Conservation (phyloP, 2,888 invertebrate species). For the Nemapogon koenigi region DNA sequence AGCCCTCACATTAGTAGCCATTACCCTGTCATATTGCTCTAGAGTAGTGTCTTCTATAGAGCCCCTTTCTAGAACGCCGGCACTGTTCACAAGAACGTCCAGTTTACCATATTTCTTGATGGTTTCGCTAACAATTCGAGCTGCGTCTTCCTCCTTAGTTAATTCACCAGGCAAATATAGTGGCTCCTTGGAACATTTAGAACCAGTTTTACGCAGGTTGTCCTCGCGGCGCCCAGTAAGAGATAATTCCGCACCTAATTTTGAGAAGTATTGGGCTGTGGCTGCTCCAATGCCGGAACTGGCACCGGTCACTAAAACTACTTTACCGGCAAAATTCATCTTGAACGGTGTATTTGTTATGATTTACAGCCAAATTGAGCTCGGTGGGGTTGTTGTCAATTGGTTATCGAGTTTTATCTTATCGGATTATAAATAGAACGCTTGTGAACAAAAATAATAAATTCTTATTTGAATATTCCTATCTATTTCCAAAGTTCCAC, state of each 20-base stretch:
- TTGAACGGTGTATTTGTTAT: too few species aligned
- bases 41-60: slow-evolving; percentile 84
- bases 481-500: too few species aligned
- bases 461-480: too few species aligned
- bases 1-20: slow-evolving; percentile 88
- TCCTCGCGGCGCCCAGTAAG: slow-evolving; percentile 72
- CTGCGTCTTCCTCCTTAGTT: slow-evolving; percentile 74
- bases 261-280: slow-evolving; percentile 78
- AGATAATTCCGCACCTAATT: slow-evolving; percentile 77
- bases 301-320: slow-evolving; percentile 78
- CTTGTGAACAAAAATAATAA: too few species aligned
- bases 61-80: slow-evolving; percentile 84
- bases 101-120: slow-evolving; percentile 77
- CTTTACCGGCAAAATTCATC: slow-evolving; percentile 73
- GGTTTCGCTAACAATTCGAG: slow-evolving; percentile 74
- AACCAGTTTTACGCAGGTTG: slow-evolving; percentile 60
- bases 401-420: neutral
- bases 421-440: slow-evolving; percentile 2
- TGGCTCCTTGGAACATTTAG: slow-evolving; percentile 51
- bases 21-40: slow-evolving; percentile 87
- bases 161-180: slow-evolving; percentile 73
- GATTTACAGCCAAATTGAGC: too few species aligned
- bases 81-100: slow-evolving; percentile 89
- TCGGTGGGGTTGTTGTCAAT: neutral
- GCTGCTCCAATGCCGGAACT: slow-evolving; percentile 88